Conservation (phyloP, 2,113 vertebrate genomes). For the Corydoras sp. region DNA sequence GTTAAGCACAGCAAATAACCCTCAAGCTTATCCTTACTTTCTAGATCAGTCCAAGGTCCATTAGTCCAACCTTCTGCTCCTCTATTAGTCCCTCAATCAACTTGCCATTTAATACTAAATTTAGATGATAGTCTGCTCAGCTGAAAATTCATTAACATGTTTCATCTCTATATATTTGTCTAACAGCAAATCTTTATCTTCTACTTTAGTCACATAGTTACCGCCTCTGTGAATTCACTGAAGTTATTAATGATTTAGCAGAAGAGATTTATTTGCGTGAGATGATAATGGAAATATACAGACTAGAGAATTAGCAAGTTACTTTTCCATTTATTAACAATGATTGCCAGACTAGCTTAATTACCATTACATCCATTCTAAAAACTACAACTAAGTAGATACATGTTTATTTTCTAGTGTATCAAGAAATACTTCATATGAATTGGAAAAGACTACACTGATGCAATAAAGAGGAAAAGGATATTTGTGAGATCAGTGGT, state of each 20-base stretch:
- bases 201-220: background rate
- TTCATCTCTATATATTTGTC: too few relatives aligned
- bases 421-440: too few relatives aligned
- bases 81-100: constrained; percentile 1
- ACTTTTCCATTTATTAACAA: constrained; percentile 10
- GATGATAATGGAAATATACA: too few relatives aligned
- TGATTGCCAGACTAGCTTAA: background rate
- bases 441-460: background rate
- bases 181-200: background rate
- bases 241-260: background rate
- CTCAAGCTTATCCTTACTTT: constrained; percentile 20
- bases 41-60: constrained; percentile 32
- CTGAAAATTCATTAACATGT: too few relatives aligned
- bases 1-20: constrained; percentile 23
- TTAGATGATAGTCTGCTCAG: background rate
- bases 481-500: constrained; percentile 6
- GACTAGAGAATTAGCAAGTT: too few relatives aligned
- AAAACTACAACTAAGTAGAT: background rate
- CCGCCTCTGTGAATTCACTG: too few relatives aligned
- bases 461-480: constrained; percentile 2
- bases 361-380: background rate
- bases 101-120: background rate
- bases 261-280: too few relatives aligned
- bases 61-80: constrained; percentile 22
- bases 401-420: too few relatives aligned